Evolutionary conservation across 2,888 invertebrate genomes (phyloP), one percentile per base, ranked within the genome.

Genomic region (Globia sparganii): DNA sequence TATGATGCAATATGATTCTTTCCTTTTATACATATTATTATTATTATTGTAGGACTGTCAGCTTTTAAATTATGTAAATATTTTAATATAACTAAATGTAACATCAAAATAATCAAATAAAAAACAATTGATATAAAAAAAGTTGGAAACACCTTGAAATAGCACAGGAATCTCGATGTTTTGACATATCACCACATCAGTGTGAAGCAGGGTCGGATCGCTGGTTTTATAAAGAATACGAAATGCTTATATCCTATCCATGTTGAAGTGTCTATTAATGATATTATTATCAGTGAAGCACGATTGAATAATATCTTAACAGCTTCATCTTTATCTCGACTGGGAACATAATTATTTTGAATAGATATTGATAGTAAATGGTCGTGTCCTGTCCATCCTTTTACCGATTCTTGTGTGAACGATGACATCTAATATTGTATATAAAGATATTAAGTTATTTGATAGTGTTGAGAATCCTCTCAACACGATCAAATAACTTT

Each of bases 281-380:
- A 49, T 34, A n/a, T 6, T n/a, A 68, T n/a, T 68, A 65, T 71
- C 67, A 34, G 15, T 46, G 40, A 76, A 71, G 15, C 31, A 21
- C 28, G 62, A 67, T 15, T 13, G 13, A 46, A 40, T 62, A 64
- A 64, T 71, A 80, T 75, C 70, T 80, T 62, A 80, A 79, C 59
- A 40, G 65, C 58, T 65, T 65, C 46, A 66, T 43, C 31, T 53
- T 58, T 64, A 80, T 76, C 76, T 80, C 11, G 6, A 65, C 34
- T 37, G 4, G 34, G 5, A 53, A 64, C 31, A 59, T 80, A 25
- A 71, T 56, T 67, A 80, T 64, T 80, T 80, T 67, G 46, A 75
- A 67, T 25, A 67, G 31, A 49, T 69, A 80, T 61, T 40, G 75
- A 80, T 80, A 34, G n/a, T 49, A 56, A 53, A 46, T 31, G 49